Base-by-base conservation (phyloP, 1,140 invertebrate genomes). In the Matsumurasca onukii region DNA sequence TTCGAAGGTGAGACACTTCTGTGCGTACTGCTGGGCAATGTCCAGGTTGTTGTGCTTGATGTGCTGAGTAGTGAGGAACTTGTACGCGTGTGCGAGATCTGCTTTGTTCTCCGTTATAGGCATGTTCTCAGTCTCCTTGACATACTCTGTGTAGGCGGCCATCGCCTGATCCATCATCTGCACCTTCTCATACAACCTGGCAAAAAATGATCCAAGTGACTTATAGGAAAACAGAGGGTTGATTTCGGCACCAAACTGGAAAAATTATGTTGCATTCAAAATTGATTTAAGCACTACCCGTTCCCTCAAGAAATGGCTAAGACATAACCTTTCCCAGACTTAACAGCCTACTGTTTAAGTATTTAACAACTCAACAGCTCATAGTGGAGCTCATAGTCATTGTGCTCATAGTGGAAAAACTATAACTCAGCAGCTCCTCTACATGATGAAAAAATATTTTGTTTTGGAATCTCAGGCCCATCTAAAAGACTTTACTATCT, bases 61-160 rank as follows among this genome's bases (percentile, higher is more conserved):
- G 79, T 95, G 91, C 80, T 95, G 95, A 76, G 94, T 92, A 0
- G 95, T 94, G 31, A 98, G 82, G 78, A 93, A 98, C 75, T 91
- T 89, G 74, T 94, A 93, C 0, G 95, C 94, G 73, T 89, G 86
- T 74, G 91, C 92, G 51, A 93, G 82, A 76, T 92, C 91, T 57
- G 88, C 86, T 76, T 90, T 86, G 51, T 68, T 71, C 72, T 93
- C 93, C 12, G 86, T 83, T 20, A 75, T 73, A 29, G 76, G 82
- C 31, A 70, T 72, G 15, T 83, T 80, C 66, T 93, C 90, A 49
- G 81, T 80, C 73, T 95, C 91, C 70, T 88, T 86, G 55, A 97
- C 91, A 76, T 93, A 98, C 69, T 97, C 91, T 5, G 88, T 91
- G 78, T 94, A 99, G 12, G 94, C 93, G 57, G 89, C 89, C 0